Evolutionary conservation across 2,888 invertebrate genomes (phyloP).

Genomic region (Netelia inedita): DNA sequence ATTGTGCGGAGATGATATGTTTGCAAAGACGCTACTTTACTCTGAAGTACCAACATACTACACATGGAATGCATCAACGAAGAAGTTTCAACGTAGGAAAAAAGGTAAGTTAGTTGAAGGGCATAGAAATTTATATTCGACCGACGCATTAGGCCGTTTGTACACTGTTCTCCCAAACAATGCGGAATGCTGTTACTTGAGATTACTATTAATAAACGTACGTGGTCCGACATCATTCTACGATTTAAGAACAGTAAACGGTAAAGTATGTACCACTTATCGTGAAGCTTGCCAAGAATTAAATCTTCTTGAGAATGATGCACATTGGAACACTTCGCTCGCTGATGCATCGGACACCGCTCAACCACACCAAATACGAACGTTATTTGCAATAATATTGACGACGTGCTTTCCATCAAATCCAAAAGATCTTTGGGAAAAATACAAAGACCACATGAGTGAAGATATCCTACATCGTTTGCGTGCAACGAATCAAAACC

Average conservation of each 20-base stretch:
- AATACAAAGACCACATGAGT: constrained; percentile 25
- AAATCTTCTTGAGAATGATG: constrained; percentile 78
- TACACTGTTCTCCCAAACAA: constrained; percentile 74
- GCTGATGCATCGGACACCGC: constrained; percentile 68
- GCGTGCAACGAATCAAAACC: not conserved
- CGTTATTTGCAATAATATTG: constrained; percentile 73
- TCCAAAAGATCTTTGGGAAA: constrained; percentile 28
- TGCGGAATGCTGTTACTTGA: constrained; percentile 72
- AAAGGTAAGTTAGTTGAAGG: constrained; percentile 50
- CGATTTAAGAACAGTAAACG: constrained; percentile 71
- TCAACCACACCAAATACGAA: constrained; percentile 71
- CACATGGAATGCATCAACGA: no score
- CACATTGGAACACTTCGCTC: constrained; percentile 73
- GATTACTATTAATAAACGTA: constrained; percentile 71
- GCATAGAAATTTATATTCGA: constrained; percentile 23
- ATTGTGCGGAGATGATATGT: no score
- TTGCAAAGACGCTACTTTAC: no score
- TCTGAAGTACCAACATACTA: no score
- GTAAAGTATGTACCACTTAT: constrained; percentile 70
- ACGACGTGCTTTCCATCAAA: not conserved
- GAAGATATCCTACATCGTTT: not conserved
- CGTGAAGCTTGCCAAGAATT: constrained; percentile 72
- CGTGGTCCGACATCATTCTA: constrained; percentile 74
- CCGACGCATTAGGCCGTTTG: constrained; percentile 72
- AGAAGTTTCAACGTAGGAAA: no score